Evolutionary conservation across 1,140 invertebrate species (phyloP), one percentile per base, ranked within the genome.

Genomic region (Pseudomyrmex dendroicus): DNA sequence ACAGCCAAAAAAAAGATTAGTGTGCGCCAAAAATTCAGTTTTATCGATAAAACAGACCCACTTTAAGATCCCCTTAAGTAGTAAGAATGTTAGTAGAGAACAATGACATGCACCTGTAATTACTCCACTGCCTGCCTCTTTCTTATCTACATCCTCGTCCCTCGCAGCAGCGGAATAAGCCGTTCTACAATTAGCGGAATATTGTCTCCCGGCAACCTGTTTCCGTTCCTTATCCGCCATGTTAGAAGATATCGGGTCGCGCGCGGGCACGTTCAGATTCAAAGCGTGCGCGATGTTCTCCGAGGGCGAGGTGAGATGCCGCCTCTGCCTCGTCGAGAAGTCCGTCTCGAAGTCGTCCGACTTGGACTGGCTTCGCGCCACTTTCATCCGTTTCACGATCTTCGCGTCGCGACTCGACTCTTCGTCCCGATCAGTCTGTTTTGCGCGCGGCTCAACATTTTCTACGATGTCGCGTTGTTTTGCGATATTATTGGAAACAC

Each of bases 41-140:
- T 25, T 25, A 25, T 25, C 25, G 25, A 25, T 25, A 50, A 12
- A 50, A 50, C 48, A 50, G 10, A 25, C 25, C 25, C 25, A 25
- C 25, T 25, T 25, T 4, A 25, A 2, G 2, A 25, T 25, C 2
- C 2, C 2, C 25, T 25, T n/a, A 74, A 20, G 2, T 35, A 35
- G n/a, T 10, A 17, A 68, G 10, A 62, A 48, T 83, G 84, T 90
- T 91, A 91, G 89, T 92, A 86, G 82, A 86, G 82, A 82, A 86
- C 82, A 90, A 74, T 67, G 80, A 90, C 91, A 91, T 92, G 91
- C 91, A 92, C 91, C 91, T 92, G 83, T 68, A 59, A 77, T 59
- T 57, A 78, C 48, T 87, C 54, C 74, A 70, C 59, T 46, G 56
- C n/a, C n/a, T 12, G 44, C 61, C 0, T 70, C 56, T 64, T 50